Evolutionary conservation across 2,888 invertebrate species (phyloP).

Genomic region (Branchipolynoe longqiensis): DNA sequence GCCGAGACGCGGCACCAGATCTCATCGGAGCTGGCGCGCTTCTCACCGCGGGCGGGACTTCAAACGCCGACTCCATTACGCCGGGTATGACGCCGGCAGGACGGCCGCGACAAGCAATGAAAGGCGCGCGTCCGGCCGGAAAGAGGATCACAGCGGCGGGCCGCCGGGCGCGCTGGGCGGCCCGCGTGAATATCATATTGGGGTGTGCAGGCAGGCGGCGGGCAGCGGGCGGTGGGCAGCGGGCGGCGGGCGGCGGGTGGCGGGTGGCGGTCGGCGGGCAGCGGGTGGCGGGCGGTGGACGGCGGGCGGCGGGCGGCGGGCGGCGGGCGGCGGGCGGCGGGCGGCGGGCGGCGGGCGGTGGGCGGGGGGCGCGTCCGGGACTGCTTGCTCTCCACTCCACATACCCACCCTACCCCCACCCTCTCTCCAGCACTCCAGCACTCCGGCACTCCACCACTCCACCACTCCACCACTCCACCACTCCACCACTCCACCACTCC

Average conservation of each 20-base stretch:
- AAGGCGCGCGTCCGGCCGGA: slow-evolving; percentile 17
- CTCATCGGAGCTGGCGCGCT: slow-evolving; percentile 36
- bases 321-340: neutral
- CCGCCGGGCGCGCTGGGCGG: neutral
- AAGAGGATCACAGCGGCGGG: neutral
- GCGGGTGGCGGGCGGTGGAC: no score
- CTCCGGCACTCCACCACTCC: no score
- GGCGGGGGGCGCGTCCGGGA: neutral
- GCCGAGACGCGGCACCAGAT: neutral
- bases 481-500: no score
- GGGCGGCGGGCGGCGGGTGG: no score
- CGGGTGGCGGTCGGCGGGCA: no score
- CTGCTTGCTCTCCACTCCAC: neutral
- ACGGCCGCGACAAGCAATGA: neutral
- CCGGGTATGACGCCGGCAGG: neutral
- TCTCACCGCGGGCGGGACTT: slow-evolving; percentile 33
- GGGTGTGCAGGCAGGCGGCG: neutral
- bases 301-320: no score
- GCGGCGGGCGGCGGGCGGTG: no score
- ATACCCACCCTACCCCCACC: neutral
- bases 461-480: no score
- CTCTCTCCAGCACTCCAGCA: neutral
- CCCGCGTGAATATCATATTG: slow-evolving; percentile 27
- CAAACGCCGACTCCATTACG: slow-evolving; percentile 20
- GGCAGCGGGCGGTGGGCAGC: no score